These are phyloP conservation scores for Eufriesea mexicana DNA, from an alignment of 1,140 invertebrate species.

Conservation along the genomic window DNA sequence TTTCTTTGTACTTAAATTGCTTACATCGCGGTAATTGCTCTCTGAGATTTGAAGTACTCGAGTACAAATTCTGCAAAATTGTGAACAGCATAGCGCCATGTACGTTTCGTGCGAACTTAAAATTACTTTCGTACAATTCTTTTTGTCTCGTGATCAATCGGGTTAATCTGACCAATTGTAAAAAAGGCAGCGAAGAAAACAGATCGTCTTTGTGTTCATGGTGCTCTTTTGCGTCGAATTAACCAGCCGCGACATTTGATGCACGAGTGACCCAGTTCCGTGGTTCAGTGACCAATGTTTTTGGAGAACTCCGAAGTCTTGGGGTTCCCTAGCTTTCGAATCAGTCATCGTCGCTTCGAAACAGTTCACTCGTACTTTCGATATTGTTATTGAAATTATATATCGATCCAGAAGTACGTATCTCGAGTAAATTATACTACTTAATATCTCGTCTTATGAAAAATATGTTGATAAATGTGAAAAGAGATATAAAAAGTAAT, in stretches of 20 bases:
- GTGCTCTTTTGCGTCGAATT: constrained; percentile 14
- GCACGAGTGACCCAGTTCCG: constrained; percentile 17
- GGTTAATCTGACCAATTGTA: neutral
- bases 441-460: too few relatives aligned
- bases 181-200: neutral
- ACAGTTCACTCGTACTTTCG: neutral
- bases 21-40: too few relatives aligned
- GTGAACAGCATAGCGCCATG: too few relatives aligned
- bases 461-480: too few relatives aligned
- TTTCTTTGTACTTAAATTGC: neutral
- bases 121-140: neutral
- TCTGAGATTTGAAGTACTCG: too few relatives aligned
- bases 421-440: too few relatives aligned
- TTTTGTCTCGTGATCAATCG: neutral
- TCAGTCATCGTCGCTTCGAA: neutral
- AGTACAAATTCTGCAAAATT: too few relatives aligned
- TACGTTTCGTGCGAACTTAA: neutral
- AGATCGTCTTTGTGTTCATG: neutral
- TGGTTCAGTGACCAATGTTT: neutral
- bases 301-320: neutral
- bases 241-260: constrained; percentile 22
- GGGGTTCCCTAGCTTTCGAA: neutral
- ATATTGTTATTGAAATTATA: too few relatives aligned
- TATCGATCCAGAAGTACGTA: too few relatives aligned
- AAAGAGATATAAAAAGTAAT: too few relatives aligned